Base-by-base conservation (phyloP, 2,888 invertebrate species). In the Mycalesis mineus region DNA sequence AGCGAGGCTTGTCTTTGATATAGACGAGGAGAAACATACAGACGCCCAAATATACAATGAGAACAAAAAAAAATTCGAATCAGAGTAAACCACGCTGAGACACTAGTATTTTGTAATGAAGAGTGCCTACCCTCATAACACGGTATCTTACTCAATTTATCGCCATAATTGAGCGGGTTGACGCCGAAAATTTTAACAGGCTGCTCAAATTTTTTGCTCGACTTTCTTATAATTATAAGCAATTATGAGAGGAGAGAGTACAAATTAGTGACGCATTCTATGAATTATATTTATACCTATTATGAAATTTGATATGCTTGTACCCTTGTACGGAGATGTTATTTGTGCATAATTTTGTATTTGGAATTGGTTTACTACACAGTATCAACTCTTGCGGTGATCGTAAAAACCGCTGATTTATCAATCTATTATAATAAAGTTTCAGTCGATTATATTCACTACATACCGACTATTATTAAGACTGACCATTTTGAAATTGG, bases 111-210 rank as follows among this genome's bases (percentile, higher is more conserved):
- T 88, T 88, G 88, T 78, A 75, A 73, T 80, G 81, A 82, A 88
- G 87, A 88, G 88, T 87, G 82, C 77, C 69, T 60, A 70, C 69
- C 74, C 76, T 75, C 74, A 70, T 72, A 71, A 74, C 70, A 73
- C 73, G 75, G 74, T 87, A 85, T 82, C 81, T 82, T 77, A 79
- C 80, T 76, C 81, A 82, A 85, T 88, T 85, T 84, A 80, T 76
- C 76, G 70, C 70, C 76, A 75, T 82, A 75, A 80, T 77, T 71
- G 75, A 62, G 60, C 66, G 68, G 75, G 72, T 74, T 70, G 69
- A 62, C 65, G 62, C 61, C 65, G 45, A 39, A 58, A 56, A 57
- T 65, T 63, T 62, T 60, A 45, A 52, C 52, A 52, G 31, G 52
- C 31, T 52, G 52, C 52, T 33, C 52, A 33, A 42, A 13, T 52